A percentile compares a stretch with the other conserved stretches of the same genome.
phyloP scores from a whole-genome alignment of 2,888 invertebrate species.

The Drosophila sordidapex region DNA sequence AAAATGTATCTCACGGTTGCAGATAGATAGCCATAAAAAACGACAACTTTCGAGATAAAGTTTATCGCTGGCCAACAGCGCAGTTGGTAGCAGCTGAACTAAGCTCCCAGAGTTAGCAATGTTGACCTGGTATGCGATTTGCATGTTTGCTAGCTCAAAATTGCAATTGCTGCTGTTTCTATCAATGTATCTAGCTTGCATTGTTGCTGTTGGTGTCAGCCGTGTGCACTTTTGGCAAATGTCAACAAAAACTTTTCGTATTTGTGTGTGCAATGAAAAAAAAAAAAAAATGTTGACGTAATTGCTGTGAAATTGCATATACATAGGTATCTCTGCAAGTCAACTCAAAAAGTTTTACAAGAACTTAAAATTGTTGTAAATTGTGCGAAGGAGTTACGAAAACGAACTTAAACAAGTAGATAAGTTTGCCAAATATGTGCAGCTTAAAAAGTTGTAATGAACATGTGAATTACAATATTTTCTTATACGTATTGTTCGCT shows the following conservation, averaged over 20 bases:
- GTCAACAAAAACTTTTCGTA: slow-evolving; percentile 72
- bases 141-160: slow-evolving; percentile 71
- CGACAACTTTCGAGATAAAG: slow-evolving; percentile 74
- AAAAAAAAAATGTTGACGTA: slow-evolving; percentile 62
- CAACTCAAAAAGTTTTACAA: slow-evolving; percentile 29
- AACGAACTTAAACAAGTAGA: slow-evolving; percentile 3
- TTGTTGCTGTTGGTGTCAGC: slow-evolving; percentile 22
- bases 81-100: slow-evolving; percentile 46
- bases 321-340: slow-evolving; percentile 32
- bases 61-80: slow-evolving; percentile 67
- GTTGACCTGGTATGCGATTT: slow-evolving; percentile 80
- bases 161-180: slow-evolving; percentile 56
- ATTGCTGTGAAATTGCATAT: slow-evolving; percentile 70
- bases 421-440: slow-evolving; percentile 9
- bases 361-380: slow-evolving; percentile 12
- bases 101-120: slow-evolving; percentile 25
- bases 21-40: slow-evolving; percentile 50
- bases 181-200: slow-evolving; percentile 17
- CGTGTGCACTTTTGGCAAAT: slow-evolving; percentile 66
- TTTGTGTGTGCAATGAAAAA: slow-evolving; percentile 47
- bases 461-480: slow-evolving; percentile 6
- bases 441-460: slow-evolving; percentile 19
- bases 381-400: neutral
- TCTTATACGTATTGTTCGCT: neutral
- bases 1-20: slow-evolving; percentile 65